Evolutionary conservation across 2,113 vertebrate genomes (phyloP), one percentile per base, ranked within the genome.

Genomic region (Todiramphus chloris): DNA sequence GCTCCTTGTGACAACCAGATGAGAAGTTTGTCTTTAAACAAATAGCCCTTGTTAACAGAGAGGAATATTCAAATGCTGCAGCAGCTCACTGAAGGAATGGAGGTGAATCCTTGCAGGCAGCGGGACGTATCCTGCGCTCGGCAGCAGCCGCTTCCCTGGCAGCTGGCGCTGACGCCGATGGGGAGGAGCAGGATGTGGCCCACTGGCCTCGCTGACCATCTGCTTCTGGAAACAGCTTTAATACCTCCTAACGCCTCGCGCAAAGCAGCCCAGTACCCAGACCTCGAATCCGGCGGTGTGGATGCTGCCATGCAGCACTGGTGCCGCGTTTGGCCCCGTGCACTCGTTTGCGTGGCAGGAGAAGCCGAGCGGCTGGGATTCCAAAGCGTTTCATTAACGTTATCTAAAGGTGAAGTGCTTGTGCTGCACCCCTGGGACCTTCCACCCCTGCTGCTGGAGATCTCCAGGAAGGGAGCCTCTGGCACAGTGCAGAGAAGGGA

Each of bases 21-120:
- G 89, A 84, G 91, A 63, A 58, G 87, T 94, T 69, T 73, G 82
- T 64, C 93, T 96, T 94, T 89, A 92, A 96, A 94, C 87, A 84
- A 93, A 97, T 84, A 81, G 67, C 46, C 58, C 79, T 83, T 5
- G 3, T 96, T 97, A 97, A 53, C 62, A 43, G 74, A 83, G 90
- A 89, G 37, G 82, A 73, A 58, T 25, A 48, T 60, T 50, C 44
- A 6, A 33, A 39, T 11, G 2, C 28, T 37, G 18, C 13, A n/a
- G 28, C 28, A 8, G 43, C 5, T 67, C 16, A 1, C 15, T 11
- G 77, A 35, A 31, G 62, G 73, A 27, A 33, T 19, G 20, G 27
- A 28, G 5, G 16, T 4, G 7, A 7, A 39, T 55, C n/a, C n/a
- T 21, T 3, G 30, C 28, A 53, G 68, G 55, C 16, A 51, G 50